phyloP scores from a whole-genome alignment of 2,888 invertebrate species.

The Sphecodes monilicornis region DNA sequence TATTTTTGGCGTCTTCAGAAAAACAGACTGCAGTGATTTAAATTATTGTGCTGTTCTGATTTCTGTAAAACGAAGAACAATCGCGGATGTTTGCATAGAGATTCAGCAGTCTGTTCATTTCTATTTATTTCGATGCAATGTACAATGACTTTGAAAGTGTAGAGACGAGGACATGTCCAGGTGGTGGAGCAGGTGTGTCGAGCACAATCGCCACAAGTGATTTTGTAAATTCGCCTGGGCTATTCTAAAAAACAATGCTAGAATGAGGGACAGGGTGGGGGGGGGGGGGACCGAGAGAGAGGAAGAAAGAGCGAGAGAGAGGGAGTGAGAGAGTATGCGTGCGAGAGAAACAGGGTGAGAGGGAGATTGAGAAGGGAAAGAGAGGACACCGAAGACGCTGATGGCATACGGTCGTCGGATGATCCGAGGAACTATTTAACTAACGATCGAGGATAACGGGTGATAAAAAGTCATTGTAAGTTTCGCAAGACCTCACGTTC shows the following conservation, averaged over 20 bases:
- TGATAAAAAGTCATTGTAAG: slow-evolving; percentile 57
- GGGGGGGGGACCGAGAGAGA: neutral
- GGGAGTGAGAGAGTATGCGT: neutral
- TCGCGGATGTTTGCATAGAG: neutral
- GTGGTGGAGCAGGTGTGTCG: slow-evolving; percentile 3
- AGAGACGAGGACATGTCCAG: neutral
- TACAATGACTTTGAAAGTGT: neutral
- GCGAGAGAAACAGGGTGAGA: neutral
- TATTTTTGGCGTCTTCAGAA: neutral
- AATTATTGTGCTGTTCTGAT: too few species aligned
- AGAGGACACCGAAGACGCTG: neutral
- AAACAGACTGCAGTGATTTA: neutral
- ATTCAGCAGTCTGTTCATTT: neutral
- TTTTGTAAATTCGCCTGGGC: slow-evolving; percentile 50
- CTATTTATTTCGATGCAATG: slow-evolving; percentile 5
- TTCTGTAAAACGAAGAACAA: neutral
- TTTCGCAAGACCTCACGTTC: slow-evolving; percentile 66
- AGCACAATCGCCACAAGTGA: slow-evolving; percentile 32
- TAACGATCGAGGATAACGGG: slow-evolving; percentile 58
- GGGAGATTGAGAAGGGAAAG: neutral
- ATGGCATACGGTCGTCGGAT: slow-evolving; percentile 1
- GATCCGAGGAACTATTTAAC: slow-evolving; percentile 32
- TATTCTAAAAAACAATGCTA: slow-evolving; percentile 36
- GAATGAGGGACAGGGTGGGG: neutral
- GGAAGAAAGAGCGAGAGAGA: neutral